A percentile compares a stretch with the other conserved stretches of the same genome.
phyloP scores from a whole-genome alignment of 2,888 invertebrate genomes.

The Aleiodes testaceus region DNA sequence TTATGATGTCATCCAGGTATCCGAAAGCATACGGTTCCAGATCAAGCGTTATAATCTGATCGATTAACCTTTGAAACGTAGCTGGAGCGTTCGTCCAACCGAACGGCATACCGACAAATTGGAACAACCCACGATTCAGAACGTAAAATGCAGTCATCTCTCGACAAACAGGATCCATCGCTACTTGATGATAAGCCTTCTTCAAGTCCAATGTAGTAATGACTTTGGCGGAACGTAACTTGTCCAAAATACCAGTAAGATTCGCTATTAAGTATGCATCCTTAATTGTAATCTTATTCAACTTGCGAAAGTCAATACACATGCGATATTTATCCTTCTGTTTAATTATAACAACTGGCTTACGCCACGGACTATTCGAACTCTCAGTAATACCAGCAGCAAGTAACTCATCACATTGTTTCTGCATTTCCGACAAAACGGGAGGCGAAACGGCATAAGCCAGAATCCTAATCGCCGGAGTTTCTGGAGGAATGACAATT shows the following conservation, averaged over 20 bases:
- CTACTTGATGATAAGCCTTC: conserved; percentile 60
- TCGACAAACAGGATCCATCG: conserved; percentile 46
- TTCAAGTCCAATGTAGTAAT: conserved; percentile 60
- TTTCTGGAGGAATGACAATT: conserved; percentile 28
- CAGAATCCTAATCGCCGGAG: conserved; percentile 31
- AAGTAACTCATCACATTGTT: conserved; percentile 57
- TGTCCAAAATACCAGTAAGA: conserved; percentile 53
- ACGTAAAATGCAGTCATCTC: conserved; percentile 59
- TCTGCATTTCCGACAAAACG: conserved; percentile 28
- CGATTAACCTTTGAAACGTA: neutral
- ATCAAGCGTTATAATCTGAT: neutral
- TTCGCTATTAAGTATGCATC: neutral
- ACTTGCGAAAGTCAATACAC: conserved; percentile 15
- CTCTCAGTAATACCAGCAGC: conserved; percentile 52
- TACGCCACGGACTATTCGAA: conserved; percentile 50
- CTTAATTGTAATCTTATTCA: conserved; percentile 1
- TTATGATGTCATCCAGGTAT: too few relatives aligned
- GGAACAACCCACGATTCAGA: conserved; percentile 55
- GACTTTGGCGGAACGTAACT: conserved; percentile 56
- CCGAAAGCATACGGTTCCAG: neutral
- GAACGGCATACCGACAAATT: conserved; percentile 59
- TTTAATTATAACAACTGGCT: conserved; percentile 57
- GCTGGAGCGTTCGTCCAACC: conserved; percentile 55
- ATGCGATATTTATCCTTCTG: conserved; percentile 50
- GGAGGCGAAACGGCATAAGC: conserved; percentile 36